Conservation (phyloP, 2,113 vertebrate species). For the Tapirus terrestris region DNA sequence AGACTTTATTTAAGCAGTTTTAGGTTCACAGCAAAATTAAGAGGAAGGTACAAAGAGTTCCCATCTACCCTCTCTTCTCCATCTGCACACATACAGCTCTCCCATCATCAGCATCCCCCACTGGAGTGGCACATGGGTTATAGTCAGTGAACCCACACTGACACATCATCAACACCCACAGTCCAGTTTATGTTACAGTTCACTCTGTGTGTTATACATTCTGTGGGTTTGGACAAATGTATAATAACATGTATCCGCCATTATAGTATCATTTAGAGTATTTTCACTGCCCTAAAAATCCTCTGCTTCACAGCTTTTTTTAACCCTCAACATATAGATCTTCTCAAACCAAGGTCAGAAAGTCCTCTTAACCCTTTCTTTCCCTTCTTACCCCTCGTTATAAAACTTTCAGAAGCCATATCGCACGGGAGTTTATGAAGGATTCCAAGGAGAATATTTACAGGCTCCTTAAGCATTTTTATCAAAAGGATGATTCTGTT, state of each 20-base stretch:
- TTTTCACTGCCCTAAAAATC: not conserved
- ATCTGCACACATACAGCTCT: not conserved
- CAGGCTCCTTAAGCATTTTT: not conserved
- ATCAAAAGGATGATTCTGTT: not conserved
- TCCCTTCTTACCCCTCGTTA: not conserved
- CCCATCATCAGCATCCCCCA: not conserved
- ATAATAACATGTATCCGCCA: fast-evolving
- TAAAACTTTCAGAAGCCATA: not conserved
- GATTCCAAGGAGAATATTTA: not conserved
- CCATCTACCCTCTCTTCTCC: not conserved
- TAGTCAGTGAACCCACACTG: fast-evolving
- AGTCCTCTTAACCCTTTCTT: not conserved
- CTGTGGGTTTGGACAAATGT: not conserved
- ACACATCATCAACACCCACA: fast-evolving
- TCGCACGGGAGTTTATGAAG: not conserved
- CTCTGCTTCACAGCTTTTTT: not conserved
- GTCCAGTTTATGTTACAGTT: not conserved
- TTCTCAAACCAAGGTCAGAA: not conserved
- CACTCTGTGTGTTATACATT: fast-evolving
- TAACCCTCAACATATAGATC: not conserved
- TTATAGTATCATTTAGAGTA: fast-evolving
- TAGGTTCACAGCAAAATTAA: not conserved
- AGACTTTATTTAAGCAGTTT: not conserved
- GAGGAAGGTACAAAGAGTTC: not conserved
- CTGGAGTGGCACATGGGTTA: fast-evolving